These are phyloP conservation scores for Oxyura jamaicensis DNA, from an alignment of 2,113 vertebrate genomes.

Conservation along the genomic window DNA sequence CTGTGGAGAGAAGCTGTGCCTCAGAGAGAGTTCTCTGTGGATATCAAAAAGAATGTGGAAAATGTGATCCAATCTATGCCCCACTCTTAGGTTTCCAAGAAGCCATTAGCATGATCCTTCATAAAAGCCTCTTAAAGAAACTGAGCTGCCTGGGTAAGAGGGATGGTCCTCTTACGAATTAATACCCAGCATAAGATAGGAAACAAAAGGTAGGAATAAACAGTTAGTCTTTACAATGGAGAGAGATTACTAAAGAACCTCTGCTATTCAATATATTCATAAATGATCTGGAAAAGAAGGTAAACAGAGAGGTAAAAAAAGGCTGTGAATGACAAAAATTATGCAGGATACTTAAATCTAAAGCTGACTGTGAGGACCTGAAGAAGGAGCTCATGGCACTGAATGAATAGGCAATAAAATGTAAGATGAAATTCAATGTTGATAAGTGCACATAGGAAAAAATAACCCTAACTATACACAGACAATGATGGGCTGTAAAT, in stretches of 20 bases:
- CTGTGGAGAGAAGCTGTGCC: neutral
- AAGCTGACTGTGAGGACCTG: neutral
- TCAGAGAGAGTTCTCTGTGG: neutral
- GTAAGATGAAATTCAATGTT: conserved; percentile 42
- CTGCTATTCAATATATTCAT: neutral
- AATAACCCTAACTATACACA: conserved; percentile 10
- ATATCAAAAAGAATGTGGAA: neutral
- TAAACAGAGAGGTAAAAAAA: conserved; percentile 35
- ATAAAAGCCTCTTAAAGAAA: conserved; percentile 10
- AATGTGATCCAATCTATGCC: neutral
- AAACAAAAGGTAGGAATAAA: conserved; percentile 25
- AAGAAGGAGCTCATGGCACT: neutral
- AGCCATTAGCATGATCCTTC: neutral
- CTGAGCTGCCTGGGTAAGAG: neutral
- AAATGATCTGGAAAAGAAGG: neutral
- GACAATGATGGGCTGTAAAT: conserved; percentile 12
- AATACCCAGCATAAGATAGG: neutral
- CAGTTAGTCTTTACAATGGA: neutral
- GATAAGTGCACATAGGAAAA: conserved; percentile 10
- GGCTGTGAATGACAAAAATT: neutral
- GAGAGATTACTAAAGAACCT: neutral
- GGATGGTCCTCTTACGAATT: neutral
- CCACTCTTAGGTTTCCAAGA: neutral
- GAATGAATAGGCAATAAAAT: conserved; percentile 46
- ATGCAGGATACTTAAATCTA: conserved; percentile 1